A percentile compares a stretch with the other conserved stretches of the same genome.
Evolutionary conservation across 2,113 vertebrate genomes (phyloP).

Genomic region (Phoxinus phoxinus): DNA sequence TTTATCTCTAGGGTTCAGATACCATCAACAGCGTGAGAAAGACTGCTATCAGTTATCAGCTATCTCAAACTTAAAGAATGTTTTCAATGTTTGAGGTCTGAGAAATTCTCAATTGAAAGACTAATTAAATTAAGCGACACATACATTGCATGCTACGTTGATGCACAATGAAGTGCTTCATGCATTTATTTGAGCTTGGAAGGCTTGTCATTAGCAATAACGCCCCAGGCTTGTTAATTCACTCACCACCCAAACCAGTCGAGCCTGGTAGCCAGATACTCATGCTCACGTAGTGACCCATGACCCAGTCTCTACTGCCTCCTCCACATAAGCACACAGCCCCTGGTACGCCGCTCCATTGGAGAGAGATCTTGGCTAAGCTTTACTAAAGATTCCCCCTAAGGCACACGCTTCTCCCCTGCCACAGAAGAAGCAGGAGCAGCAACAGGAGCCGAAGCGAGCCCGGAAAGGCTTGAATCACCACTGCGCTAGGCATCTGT

Average conservation of each 20-base stretch:
- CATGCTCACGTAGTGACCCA: constrained; percentile 72
- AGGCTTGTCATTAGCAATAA: constrained; percentile 43
- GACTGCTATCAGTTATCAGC: not conserved
- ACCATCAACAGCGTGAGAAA: constrained; percentile 7
- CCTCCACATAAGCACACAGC: constrained; percentile 79
- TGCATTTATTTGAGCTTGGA: not conserved
- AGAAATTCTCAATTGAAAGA: not conserved
- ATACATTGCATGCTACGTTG: not conserved
- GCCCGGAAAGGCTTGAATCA: constrained; percentile 60
- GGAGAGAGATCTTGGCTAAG: constrained; percentile 57
- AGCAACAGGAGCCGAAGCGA: constrained; percentile 38
- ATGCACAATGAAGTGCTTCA: not conserved
- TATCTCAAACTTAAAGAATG: constrained; percentile 30
- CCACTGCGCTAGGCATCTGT: constrained; percentile 49
- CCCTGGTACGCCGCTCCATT: constrained; percentile 67
- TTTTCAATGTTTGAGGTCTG: not conserved
- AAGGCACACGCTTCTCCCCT: constrained; percentile 57
- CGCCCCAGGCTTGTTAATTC: constrained; percentile 56
- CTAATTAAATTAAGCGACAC: not conserved
- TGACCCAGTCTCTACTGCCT: constrained; percentile 72
- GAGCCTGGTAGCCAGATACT: constrained; percentile 57
- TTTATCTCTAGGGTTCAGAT: constrained; percentile 29
- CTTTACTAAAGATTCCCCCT: constrained; percentile 60
- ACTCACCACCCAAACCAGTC: constrained; percentile 56
- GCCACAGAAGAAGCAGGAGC: constrained; percentile 39